Percentiles rank a stretch among this genome's conserved stretches.
These are phyloP conservation scores for Siderastrea siderea DNA, from an alignment of 92 coral and sea anemone genomes.

Conservation along the genomic window DNA sequence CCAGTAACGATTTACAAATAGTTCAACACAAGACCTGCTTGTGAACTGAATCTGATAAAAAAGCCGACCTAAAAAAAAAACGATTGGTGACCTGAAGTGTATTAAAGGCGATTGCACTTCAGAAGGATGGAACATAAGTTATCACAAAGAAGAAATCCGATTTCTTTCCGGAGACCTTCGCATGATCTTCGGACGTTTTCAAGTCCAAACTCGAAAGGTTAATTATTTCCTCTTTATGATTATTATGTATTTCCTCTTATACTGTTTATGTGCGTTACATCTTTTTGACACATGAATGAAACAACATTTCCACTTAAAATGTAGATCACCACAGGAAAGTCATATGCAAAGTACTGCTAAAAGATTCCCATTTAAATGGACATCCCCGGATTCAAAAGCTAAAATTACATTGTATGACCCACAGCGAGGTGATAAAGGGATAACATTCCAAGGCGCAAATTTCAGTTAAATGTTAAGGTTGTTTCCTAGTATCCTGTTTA, in stretches of 20 bases:
- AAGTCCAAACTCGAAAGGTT: not conserved
- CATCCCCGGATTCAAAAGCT: too few species aligned
- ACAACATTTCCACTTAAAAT: not conserved
- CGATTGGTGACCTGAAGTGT: too few species aligned
- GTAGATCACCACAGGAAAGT: not conserved
- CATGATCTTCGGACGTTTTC: not conserved
- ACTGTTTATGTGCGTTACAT: not conserved
- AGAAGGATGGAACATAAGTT: not conserved
- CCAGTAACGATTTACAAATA: not conserved
- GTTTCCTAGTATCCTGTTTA: not conserved
- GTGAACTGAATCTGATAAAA: not conserved
- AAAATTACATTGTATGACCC: too few species aligned
- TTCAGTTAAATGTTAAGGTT: not conserved
- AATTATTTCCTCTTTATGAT: not conserved
- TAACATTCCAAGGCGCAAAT: not conserved
- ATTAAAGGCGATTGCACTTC: not conserved
- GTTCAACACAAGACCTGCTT: conserved; percentile 43
- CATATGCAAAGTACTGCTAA: too few species aligned
- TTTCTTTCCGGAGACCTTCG: not conserved
- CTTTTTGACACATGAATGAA: not conserved
- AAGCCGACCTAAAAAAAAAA: not conserved
- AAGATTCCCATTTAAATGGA: too few species aligned
- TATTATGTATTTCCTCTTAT: not conserved
- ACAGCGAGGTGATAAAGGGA: too few species aligned
- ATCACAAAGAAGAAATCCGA: too few species aligned